A percentile compares a stretch with the other conserved stretches of the same genome.
phyloP scores from a whole-genome alignment of 2,113 vertebrate species.

The Protobothrops flavoviridis region DNA sequence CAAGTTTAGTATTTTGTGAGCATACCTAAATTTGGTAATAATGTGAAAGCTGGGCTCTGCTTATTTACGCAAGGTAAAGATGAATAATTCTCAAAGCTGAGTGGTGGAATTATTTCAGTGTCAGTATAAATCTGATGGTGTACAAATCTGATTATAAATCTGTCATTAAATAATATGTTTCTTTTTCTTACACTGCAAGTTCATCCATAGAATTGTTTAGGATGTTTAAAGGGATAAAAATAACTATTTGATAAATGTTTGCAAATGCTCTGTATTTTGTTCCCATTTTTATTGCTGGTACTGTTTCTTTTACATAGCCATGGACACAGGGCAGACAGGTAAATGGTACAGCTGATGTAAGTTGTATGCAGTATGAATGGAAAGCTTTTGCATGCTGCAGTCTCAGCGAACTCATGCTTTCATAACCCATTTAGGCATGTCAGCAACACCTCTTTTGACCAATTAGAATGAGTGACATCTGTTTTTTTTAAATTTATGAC shows the following conservation, averaged over 20 bases:
- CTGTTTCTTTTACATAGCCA: slow-evolving; percentile 88
- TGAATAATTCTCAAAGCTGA: background rate
- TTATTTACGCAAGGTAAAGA: background rate
- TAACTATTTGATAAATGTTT: background rate
- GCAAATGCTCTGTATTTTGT: background rate
- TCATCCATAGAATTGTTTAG: background rate
- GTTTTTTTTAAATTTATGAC: background rate
- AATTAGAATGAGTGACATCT: slow-evolving; percentile 9
- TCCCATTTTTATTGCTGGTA: slow-evolving; percentile 56
- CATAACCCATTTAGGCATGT: slow-evolving; percentile 58
- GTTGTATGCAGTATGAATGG: slow-evolving; percentile 40
- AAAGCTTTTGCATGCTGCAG: slow-evolving; percentile 45
- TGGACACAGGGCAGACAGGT: slow-evolving; percentile 98
- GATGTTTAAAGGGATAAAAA: background rate
- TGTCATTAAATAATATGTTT: background rate
- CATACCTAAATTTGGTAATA: background rate
- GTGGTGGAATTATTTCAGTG: background rate
- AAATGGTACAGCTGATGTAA: slow-evolving; percentile 67
- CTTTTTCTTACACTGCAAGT: background rate
- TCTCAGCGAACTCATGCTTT: slow-evolving; percentile 35
- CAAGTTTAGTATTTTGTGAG: background rate
- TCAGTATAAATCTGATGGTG: background rate
- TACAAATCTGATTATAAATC: background rate
- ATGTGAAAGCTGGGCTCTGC: background rate
- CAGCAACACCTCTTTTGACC: background rate